Evolutionary conservation across 2,113 vertebrate genomes (phyloP).

Genomic region (Gymnarchus niloticus): DNA sequence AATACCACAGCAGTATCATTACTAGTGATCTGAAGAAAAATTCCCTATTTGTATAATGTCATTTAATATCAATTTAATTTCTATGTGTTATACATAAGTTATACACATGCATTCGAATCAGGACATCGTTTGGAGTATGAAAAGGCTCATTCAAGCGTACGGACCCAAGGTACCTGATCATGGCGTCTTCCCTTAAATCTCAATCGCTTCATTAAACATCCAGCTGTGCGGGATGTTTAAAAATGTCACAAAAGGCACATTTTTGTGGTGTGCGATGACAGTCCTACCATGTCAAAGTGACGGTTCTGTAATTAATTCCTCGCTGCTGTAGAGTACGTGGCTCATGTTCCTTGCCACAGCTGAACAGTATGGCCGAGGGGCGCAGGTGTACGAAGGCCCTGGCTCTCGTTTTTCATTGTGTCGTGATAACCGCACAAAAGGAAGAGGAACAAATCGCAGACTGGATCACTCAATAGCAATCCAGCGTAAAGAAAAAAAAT

Average conservation of each 20-base stretch:
- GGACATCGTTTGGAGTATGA: neutral
- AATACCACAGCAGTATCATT: neutral
- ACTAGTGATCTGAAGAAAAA: neutral
- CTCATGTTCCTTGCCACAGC: too few species aligned
- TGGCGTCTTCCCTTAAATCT: neutral
- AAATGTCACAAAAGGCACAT: neutral
- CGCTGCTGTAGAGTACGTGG: neutral
- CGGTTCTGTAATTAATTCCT: neutral
- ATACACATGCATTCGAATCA: too few species aligned
- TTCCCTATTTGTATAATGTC: neutral
- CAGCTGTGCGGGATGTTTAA: neutral
- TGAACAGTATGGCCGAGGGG: neutral
- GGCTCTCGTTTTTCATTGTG: neutral
- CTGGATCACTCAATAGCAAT: neutral
- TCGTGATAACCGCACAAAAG: neutral
- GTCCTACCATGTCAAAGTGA: neutral
- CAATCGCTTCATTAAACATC: neutral
- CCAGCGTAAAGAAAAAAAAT: neutral
- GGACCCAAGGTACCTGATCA: neutral
- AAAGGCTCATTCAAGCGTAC: neutral
- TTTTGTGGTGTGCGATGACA: neutral
- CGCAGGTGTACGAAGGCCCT: neutral
- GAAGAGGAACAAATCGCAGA: neutral
- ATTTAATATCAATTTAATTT: neutral
- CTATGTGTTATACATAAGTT: neutral